Evolutionary conservation across 2,888 invertebrate genomes (phyloP).

Genomic region (Monoplex corrugatus): DNA sequence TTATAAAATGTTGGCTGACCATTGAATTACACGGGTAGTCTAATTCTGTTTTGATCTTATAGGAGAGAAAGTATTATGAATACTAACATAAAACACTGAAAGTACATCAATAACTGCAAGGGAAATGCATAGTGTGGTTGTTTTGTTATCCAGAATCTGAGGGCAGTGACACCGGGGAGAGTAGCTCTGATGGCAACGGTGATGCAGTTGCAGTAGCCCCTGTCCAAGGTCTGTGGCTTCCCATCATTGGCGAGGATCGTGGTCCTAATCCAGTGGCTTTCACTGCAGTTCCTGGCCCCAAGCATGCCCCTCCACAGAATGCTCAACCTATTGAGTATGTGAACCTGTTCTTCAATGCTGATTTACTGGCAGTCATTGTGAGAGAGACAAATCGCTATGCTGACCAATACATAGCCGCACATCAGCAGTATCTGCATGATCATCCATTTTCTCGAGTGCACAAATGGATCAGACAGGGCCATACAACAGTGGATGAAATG

Average conservation of each 20-base stretch:
- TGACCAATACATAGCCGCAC: not conserved
- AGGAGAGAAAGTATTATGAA: too few relatives aligned
- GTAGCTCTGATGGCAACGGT: too few relatives aligned
- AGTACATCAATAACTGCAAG: too few relatives aligned
- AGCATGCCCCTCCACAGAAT: conserved; percentile 21
- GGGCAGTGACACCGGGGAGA: not conserved
- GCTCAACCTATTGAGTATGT: conserved; percentile 32
- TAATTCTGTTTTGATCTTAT: too few relatives aligned
- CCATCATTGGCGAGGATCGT: conserved; percentile 16
- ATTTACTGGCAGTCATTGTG: not conserved
- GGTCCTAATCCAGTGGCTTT: not conserved
- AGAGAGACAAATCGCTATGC: not conserved
- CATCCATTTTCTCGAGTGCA: not conserved
- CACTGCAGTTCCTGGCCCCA: conserved; percentile 31
- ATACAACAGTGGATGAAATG: not conserved
- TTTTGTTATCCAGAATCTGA: not conserved
- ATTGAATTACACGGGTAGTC: too few relatives aligned
- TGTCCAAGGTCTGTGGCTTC: not conserved
- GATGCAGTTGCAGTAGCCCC: not conserved
- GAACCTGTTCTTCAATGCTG: conserved; percentile 26
- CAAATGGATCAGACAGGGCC: conserved; percentile 25
- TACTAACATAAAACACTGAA: too few relatives aligned
- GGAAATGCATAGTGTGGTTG: too few relatives aligned
- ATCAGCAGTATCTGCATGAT: not conserved
- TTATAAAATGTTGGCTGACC: too few relatives aligned